Evolutionary conservation across 2,888 invertebrate genomes (phyloP).

Genomic region (Bellardia pandia): DNA sequence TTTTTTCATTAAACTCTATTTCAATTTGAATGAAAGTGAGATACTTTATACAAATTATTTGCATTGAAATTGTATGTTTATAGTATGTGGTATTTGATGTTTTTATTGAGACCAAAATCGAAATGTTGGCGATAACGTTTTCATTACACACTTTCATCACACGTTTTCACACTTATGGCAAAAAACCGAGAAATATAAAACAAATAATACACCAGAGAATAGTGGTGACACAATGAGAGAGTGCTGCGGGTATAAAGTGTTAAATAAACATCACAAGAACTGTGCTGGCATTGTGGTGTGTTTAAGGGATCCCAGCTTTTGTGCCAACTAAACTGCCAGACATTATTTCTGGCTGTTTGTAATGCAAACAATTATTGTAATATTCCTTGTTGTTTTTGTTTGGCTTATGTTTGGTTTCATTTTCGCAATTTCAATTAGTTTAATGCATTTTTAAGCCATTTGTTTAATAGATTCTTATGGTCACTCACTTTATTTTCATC

Average conservation of each 20-base stretch:
- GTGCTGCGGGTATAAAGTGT: conserved; percentile 44
- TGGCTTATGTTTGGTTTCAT: conserved; percentile 59
- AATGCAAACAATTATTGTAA: conserved; percentile 59
- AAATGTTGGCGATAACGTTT: conserved; percentile 61
- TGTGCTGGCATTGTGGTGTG: conserved; percentile 44
- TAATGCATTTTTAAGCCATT: conserved; percentile 82
- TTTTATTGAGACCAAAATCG: conserved; percentile 56
- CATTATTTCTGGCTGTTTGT: conserved; percentile 11
- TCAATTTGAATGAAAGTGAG: conserved; percentile 35
- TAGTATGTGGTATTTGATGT: conserved; percentile 57
- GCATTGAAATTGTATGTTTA: conserved; percentile 42
- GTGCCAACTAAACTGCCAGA: background rate
- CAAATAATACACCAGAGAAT: conserved; percentile 69
- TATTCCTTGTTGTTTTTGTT: conserved; percentile 34
- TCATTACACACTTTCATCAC: conserved; percentile 64
- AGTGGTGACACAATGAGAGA: conserved; percentile 54
- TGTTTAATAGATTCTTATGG: conserved; percentile 78
- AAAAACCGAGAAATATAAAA: conserved; percentile 27
- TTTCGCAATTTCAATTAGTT: conserved; percentile 82
- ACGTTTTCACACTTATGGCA: conserved; percentile 73
- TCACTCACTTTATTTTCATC: conserved; percentile 26
- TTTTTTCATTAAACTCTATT: background rate
- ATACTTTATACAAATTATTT: conserved; percentile 48
- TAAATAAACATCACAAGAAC: conserved; percentile 59
- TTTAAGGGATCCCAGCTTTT: conserved; percentile 52